Evolutionary conservation across 2,797 vertebrate species (phyloP), one percentile per base, ranked within the genome.

Genomic region (Xenops minutus): DNA sequence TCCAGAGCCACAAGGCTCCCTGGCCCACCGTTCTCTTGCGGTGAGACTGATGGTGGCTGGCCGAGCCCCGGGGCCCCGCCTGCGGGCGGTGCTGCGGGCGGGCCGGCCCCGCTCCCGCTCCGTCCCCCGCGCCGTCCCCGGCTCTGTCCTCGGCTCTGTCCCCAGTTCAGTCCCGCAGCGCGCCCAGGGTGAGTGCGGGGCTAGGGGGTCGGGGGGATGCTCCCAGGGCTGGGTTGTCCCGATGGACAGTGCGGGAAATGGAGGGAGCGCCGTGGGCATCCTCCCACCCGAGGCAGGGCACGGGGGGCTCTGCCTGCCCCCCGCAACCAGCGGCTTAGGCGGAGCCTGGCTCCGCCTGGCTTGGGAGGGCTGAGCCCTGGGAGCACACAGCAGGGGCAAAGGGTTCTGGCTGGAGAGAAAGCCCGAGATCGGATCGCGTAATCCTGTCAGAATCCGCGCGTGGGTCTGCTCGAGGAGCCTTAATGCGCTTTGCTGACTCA

Each of bases 1-100:
- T 0, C 10, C 54, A 20, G 29, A 22, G 1, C 8, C 58, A 0
- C 10, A 1, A 0, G 6, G 4, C 18, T 0, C 6, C 2, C 13
- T 0, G 2, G 0, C 10, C 4, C 11, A 0, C 2, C 1, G 32
- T 1, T 1, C 39, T 2, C 6, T 1, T 3, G 3, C 8, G 8
- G 3, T 2, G 23, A 32, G n/a, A 16, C 18, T 12, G 48, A 62
- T 4, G 27, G 71, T 20, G 56, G 32, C 87, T 14, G 49, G 56
- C 49, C 43, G 36, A 30, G 22, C 46, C 7, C n/a, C 48, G 7
- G 79, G 41, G 52, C 52, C 27, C 89, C 80, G 55, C 93, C 92
- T 29, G 59, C 30, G 69, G 88, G 74, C 58, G 85, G 79, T 43
- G 51, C 51, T 32, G 64, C 5, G 16, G 51, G 21, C 21, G 32